Base-by-base conservation (phyloP, 1,140 invertebrate species). In the Musca vetustissima region DNA sequence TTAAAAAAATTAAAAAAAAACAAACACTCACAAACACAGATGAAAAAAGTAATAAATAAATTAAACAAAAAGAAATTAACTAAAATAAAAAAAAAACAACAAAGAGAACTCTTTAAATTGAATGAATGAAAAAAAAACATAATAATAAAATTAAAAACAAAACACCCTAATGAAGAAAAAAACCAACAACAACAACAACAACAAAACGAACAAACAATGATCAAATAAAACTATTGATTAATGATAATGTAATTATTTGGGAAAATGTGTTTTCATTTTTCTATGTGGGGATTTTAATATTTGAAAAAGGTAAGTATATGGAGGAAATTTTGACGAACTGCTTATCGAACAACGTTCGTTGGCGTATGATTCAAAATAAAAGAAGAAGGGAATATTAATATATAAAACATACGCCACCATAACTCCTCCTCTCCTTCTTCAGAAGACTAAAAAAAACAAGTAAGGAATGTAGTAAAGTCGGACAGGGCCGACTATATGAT, bases 141-240 rank as follows among this genome's bases (percentile, higher is more conserved):
- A 65, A 64, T 65, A 61, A 28, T 65, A 48, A 47, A 28, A 28
- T 28, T n/a, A n/a, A n/a, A n/a, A n/a, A n/a, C n/a, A 21, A 55
- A 68, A 69, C n/a, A 15, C 14, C 28, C 32, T 43, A 32, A 49
- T 47, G 47, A 19, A 64, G 32, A 69, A 21, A 24, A 24, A 69
- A n/a, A n/a, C n/a, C n/a, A n/a, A n/a, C n/a, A n/a, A n/a, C n/a
- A n/a, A 69, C 36, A 55, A 69, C 24, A 69, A 55, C 36, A 55
- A 69, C 25, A 69, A 57, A 53, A 25, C 36, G 36, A 65, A 64
- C 32, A 61, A 61, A 64, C 32, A 61, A 61, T 57, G 57, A 61
- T 61, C 57, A 61, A 61, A 61, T 61, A 61, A 61, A 61, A 43
- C 57, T 61, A 61, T 61, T 61, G 57, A 61, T 61, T 61, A 61